These are phyloP conservation scores for Gobio gobio DNA, from an alignment of 2,113 vertebrate species.

Conservation along the genomic window DNA sequence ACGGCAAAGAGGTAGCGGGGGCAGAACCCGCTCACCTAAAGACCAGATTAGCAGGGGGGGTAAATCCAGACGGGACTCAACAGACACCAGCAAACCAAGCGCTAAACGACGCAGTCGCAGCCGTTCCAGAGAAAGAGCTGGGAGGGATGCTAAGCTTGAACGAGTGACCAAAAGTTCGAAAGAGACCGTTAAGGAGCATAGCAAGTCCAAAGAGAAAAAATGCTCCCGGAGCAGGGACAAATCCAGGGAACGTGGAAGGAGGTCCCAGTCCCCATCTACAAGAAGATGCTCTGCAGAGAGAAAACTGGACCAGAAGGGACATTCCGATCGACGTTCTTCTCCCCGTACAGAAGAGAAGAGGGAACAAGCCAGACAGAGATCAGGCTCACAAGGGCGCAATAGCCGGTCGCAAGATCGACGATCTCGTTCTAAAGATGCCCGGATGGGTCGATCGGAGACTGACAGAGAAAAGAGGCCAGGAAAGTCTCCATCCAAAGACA, in stretches of 20 bases:
- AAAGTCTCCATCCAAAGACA: conserved; percentile 96
- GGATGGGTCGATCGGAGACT: conserved; percentile 80
- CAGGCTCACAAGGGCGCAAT: conserved; percentile 84
- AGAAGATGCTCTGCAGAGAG: conserved; percentile 42
- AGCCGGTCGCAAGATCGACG: conserved; percentile 65
- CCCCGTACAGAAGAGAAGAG: conserved; percentile 67
- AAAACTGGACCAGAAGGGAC: conserved; percentile 39
- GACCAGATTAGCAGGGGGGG: conserved; percentile 62
- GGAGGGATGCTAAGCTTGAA: conserved; percentile 78
- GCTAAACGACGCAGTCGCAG: conserved; percentile 87
- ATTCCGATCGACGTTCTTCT: conserved; percentile 68
- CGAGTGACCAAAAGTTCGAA: conserved; percentile 34
- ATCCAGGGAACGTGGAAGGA: conserved; percentile 84
- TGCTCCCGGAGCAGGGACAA: conserved; percentile 83
- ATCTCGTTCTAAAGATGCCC: conserved; percentile 60
- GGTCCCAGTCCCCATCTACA: conserved; percentile 78
- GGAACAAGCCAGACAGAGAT: conserved; percentile 72
- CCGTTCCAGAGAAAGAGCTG: conserved; percentile 84
- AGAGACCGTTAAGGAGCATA: conserved; percentile 70
- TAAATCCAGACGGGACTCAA: conserved; percentile 86
- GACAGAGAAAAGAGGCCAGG: conserved; percentile 87
- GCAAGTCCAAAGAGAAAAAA: conserved; percentile 89
- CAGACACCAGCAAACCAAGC: conserved; percentile 82
- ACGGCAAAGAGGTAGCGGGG: conserved; percentile 72
- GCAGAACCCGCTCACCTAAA: conserved; percentile 76